phyloP scores from a whole-genome alignment of 2,113 vertebrate species.

The Aphyosemion australe region DNA sequence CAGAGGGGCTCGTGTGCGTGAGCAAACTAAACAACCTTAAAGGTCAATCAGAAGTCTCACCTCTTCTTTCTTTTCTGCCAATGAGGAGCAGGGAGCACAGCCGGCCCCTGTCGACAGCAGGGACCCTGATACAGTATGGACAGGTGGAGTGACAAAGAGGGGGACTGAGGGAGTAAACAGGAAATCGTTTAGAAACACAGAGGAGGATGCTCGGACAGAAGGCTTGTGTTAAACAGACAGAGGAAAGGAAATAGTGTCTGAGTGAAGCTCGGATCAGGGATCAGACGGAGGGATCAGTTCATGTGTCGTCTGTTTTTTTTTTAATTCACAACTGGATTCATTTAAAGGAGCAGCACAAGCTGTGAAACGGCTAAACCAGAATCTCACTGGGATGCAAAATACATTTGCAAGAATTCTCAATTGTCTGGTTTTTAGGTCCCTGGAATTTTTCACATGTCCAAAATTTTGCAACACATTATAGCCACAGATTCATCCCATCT shows the following conservation, averaged over 20 bases:
- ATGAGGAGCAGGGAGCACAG: conserved; percentile 28
- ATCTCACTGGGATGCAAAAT: no score
- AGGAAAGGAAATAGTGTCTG: conserved; percentile 33
- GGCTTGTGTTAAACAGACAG: neutral
- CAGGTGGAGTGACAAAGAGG: conserved; percentile 8
- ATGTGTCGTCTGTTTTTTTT: neutral
- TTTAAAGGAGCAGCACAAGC: no score
- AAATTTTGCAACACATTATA: no score
- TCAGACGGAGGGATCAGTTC: conserved; percentile 57
- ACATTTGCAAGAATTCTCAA: no score
- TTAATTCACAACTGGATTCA: no score
- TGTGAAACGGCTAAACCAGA: no score
- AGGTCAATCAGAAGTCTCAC: conserved; percentile 49
- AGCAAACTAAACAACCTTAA: conserved; percentile 16
- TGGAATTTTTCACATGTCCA: no score
- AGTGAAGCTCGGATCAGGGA: conserved; percentile 66
- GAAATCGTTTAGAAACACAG: conserved; percentile 33
- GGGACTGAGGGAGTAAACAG: conserved; percentile 1
- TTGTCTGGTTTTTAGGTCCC: no score
- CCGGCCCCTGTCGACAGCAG: conserved; percentile 26
- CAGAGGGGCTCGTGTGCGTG: neutral
- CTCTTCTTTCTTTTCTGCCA: conserved; percentile 47
- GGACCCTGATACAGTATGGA: conserved; percentile 23
- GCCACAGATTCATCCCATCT: no score
- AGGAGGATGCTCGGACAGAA: neutral